Percentiles rank a stretch among this genome's conserved stretches.
Conservation (phyloP, 2,797 vertebrate species). For the Huso huso region DNA sequence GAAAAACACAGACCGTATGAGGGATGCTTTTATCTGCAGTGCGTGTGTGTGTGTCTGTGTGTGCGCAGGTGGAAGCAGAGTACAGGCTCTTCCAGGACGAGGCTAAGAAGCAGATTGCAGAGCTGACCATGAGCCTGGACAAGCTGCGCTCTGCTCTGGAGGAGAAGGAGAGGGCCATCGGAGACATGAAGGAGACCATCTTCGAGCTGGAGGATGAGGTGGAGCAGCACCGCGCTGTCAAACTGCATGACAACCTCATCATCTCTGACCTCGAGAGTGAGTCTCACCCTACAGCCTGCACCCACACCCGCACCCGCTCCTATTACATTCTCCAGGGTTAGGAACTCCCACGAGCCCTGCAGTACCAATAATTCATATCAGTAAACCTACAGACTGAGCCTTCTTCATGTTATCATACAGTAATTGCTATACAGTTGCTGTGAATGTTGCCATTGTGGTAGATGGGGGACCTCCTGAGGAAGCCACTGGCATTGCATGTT, state of each 20-base stretch:
- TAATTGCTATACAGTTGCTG: too few relatives aligned
- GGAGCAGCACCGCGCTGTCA: conserved; percentile 89
- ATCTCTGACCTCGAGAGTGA: conserved; percentile 92
- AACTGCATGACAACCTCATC: conserved; percentile 94
- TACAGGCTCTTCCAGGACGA: conserved; percentile 82
- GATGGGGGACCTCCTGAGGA: too few relatives aligned
- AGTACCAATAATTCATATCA: too few relatives aligned
- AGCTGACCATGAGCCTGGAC: conserved; percentile 75
- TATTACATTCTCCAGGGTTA: too few relatives aligned
- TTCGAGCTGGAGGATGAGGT: conserved; percentile 96
- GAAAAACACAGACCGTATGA: too few relatives aligned
- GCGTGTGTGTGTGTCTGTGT: not conserved
- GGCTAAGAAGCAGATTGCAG: conserved; percentile 80
- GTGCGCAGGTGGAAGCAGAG: conserved; percentile 75
- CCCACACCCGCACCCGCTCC: not conserved
- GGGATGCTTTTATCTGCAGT: conserved; percentile 7
- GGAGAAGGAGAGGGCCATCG: conserved; percentile 85
- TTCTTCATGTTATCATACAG: too few relatives aligned
- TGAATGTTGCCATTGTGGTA: too few relatives aligned
- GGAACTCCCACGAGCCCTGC: too few relatives aligned
- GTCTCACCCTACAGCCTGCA: conserved; percentile 31
- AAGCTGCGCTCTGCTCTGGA: conserved; percentile 78
- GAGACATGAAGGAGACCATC: conserved; percentile 95
- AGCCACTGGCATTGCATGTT: too few relatives aligned
- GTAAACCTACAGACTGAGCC: too few relatives aligned